These are phyloP conservation scores for Nannobrachium achirus DNA, from an alignment of 2,113 vertebrate species.

Conservation along the genomic window DNA sequence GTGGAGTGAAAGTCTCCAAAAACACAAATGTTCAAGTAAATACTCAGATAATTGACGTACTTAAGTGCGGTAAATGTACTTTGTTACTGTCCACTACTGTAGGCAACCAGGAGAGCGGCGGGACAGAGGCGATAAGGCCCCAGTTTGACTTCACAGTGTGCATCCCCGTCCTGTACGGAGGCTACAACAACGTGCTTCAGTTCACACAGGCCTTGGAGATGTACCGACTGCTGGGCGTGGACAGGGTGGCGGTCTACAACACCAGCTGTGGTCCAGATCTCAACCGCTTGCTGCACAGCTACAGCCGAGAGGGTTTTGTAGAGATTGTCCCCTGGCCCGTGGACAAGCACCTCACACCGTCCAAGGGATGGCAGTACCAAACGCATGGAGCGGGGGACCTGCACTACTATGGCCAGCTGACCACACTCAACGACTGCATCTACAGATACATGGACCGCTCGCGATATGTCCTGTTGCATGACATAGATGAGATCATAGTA, in stretches of 20 bases:
- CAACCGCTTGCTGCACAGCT: slow-evolving; percentile 73
- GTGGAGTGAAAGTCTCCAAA: no score
- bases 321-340: slow-evolving; percentile 84
- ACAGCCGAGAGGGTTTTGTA: slow-evolving; percentile 74
- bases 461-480: slow-evolving; percentile 76
- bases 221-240: slow-evolving; percentile 80
- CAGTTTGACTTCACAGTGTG: slow-evolving; percentile 81
- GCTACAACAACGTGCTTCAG: slow-evolving; percentile 83
- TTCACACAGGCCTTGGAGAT: slow-evolving; percentile 81
- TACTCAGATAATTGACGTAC: no score
- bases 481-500: slow-evolving; percentile 83
- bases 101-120: slow-evolving; percentile 67
- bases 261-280: slow-evolving; percentile 79
- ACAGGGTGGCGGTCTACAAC: slow-evolving; percentile 83
- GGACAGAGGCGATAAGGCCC: slow-evolving; percentile 14
- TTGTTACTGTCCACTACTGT: no score
- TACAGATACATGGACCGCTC: slow-evolving; percentile 76
- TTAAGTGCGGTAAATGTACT: no score
- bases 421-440: slow-evolving; percentile 75
- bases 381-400: slow-evolving; percentile 53
- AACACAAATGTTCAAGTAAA: no score
- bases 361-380: slow-evolving; percentile 64
- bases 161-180: slow-evolving; percentile 80
- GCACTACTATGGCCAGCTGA: slow-evolving; percentile 74
- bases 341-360: slow-evolving; percentile 69